A percentile compares a stretch with the other conserved stretches of the same genome.
These are phyloP conservation scores for Pyrocoelia pectoralis DNA, from an alignment of 2,888 invertebrate species.

Conservation along the genomic window DNA sequence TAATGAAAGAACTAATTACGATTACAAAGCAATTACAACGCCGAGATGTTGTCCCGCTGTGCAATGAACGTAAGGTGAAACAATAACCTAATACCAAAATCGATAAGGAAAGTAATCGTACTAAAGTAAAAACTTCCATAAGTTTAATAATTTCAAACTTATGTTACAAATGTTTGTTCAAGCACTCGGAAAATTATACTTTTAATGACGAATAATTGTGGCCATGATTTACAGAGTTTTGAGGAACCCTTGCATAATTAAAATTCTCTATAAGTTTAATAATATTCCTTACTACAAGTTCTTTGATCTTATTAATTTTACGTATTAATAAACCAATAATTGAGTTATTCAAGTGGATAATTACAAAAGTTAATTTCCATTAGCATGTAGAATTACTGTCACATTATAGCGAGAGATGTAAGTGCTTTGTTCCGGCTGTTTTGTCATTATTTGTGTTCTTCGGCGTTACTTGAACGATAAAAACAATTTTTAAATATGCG, in stretches of 20 bases:
- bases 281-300: background rate
- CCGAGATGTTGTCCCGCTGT: too few relatives aligned
- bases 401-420: conserved; percentile 11
- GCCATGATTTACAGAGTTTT: too few relatives aligned
- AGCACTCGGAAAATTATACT: too few relatives aligned
- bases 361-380: conserved; percentile 24
- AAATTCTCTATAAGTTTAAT: too few relatives aligned
- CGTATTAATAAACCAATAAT: conserved; percentile 27
- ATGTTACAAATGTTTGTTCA: too few relatives aligned
- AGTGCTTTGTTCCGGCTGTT: conserved; percentile 25
- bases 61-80: too few relatives aligned
- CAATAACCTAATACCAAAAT: too few relatives aligned
- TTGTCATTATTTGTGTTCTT: conserved; percentile 16
- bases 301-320: conserved; percentile 20
- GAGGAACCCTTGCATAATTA: too few relatives aligned
- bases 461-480: background rate
- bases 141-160: too few relatives aligned
- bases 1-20: conserved; percentile 43
- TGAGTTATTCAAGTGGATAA: conserved; percentile 27
- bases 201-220: too few relatives aligned
- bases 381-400: conserved; percentile 27
- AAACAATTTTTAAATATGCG: background rate
- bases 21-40: background rate
- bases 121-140: too few relatives aligned
- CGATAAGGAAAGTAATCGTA: too few relatives aligned